Conservation (phyloP, 2,888 invertebrate species). For the Ennomos erosarius region DNA sequence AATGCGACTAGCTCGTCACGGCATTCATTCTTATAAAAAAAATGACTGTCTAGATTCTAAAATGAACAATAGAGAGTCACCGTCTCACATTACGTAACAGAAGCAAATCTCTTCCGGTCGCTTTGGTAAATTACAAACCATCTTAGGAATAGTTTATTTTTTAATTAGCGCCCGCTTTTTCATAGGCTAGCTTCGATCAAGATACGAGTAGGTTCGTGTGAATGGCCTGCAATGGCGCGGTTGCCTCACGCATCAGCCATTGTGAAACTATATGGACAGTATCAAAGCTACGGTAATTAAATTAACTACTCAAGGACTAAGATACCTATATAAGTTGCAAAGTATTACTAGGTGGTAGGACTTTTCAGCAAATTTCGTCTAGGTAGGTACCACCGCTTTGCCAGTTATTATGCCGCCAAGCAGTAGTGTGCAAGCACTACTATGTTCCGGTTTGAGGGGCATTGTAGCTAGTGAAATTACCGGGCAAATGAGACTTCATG, state of each 20-base stretch:
- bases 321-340: too few relatives aligned
- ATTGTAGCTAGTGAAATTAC: too few relatives aligned
- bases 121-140: slow-evolving; percentile 71
- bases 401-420: too few relatives aligned
- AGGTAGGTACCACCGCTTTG: too few relatives aligned
- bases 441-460: too few relatives aligned
- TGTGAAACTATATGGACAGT: slow-evolving; percentile 12
- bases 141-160: slow-evolving; percentile 79
- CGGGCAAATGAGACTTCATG: too few relatives aligned
- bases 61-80: slow-evolving; percentile 21
- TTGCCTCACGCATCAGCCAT: slow-evolving; percentile 77
- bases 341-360: too few relatives aligned
- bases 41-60: neutral
- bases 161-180: slow-evolving; percentile 82
- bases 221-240: slow-evolving; percentile 76
- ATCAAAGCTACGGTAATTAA: slow-evolving; percentile 1
- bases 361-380: too few relatives aligned
- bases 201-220: slow-evolving; percentile 78
- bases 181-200: slow-evolving; percentile 81
- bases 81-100: slow-evolving; percentile 23
- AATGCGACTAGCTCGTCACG: too few relatives aligned
- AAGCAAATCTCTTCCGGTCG: slow-evolving; percentile 70
- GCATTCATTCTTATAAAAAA: too few relatives aligned
- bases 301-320: too few relatives aligned
- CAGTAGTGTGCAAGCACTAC: too few relatives aligned